A percentile compares a stretch with the other conserved stretches of the same genome.
Conservation (phyloP, 2,797 vertebrate species). For the Micromesistius poutassou region DNA sequence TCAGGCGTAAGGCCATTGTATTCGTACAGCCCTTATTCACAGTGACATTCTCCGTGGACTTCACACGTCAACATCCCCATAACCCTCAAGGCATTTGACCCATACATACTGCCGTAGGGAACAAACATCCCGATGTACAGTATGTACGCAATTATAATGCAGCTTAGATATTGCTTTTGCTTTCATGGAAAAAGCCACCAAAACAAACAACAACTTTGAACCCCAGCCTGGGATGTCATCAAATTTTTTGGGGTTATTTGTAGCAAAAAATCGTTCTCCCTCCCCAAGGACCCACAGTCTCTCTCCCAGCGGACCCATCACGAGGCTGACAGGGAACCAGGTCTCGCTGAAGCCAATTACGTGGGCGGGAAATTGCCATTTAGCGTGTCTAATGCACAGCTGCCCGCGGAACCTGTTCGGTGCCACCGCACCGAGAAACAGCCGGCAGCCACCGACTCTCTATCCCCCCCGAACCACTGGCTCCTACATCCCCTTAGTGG, state of each 20-base stretch:
- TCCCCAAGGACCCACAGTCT: not conserved
- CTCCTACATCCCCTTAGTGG: not conserved
- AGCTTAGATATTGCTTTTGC: not conserved
- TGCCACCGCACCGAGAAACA: conserved; percentile 22
- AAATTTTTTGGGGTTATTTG: not conserved
- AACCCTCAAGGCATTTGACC: not conserved
- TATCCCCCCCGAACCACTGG: conserved; percentile 9
- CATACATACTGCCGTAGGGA: not conserved
- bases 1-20: not conserved
- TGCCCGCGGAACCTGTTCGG: conserved; percentile 51
- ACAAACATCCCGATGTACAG: not conserved
- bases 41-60: not conserved
- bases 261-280: not conserved
- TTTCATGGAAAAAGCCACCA: not conserved
- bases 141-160: not conserved
- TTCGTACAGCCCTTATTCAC: not conserved
- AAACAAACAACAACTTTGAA: not conserved
- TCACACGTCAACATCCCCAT: not conserved
- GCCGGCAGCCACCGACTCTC: conserved; percentile 29
- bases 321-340: conserved; percentile 45
- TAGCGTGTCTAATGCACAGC: conserved; percentile 65
- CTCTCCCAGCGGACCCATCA: conserved; percentile 33
- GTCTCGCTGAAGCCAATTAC: conserved; percentile 67
- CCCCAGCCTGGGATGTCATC: not conserved
- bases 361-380: conserved; percentile 61